These are phyloP conservation scores for Caenorhabditis inopinata DNA, from an alignment of 1,140 invertebrate genomes.

Conservation along the genomic window DNA sequence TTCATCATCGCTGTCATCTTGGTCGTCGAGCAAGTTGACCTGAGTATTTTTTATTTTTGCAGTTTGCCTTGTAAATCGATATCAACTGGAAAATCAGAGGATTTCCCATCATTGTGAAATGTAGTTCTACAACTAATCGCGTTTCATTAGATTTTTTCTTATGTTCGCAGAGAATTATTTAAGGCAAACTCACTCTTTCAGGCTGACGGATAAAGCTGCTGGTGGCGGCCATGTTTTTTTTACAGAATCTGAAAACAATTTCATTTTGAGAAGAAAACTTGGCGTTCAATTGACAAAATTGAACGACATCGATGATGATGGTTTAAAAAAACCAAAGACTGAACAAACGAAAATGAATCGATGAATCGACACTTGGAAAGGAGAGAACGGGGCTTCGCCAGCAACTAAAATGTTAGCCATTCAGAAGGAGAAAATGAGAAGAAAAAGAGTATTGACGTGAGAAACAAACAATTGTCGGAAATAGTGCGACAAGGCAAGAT, in stretches of 20 bases:
- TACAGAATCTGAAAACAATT: no score
- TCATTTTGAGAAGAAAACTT: no score
- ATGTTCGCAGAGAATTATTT: no score
- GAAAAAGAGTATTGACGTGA: background rate
- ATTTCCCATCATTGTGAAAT: no score
- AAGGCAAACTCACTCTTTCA: background rate
- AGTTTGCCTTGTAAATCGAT: no score
- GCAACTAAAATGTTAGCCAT: background rate
- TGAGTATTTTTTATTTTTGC: background rate
- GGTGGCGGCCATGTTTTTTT: background rate
- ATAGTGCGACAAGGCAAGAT: no score
- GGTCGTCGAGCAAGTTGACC: slow-evolving; percentile 22
- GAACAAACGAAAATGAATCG: background rate
- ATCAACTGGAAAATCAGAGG: no score
- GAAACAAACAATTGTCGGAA: no score
- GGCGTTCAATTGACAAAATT: no score
- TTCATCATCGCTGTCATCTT: background rate
- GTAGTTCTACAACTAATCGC: no score
- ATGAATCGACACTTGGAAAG: background rate
- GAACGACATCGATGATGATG: no score
- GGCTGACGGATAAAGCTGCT: slow-evolving; percentile 1
- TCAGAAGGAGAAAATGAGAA: background rate
- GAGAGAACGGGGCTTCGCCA: background rate
- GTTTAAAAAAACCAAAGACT: background rate
- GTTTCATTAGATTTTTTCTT: no score